Evolutionary conservation across 2,797 vertebrate species (phyloP).

Genomic region (Sylvia borin): DNA sequence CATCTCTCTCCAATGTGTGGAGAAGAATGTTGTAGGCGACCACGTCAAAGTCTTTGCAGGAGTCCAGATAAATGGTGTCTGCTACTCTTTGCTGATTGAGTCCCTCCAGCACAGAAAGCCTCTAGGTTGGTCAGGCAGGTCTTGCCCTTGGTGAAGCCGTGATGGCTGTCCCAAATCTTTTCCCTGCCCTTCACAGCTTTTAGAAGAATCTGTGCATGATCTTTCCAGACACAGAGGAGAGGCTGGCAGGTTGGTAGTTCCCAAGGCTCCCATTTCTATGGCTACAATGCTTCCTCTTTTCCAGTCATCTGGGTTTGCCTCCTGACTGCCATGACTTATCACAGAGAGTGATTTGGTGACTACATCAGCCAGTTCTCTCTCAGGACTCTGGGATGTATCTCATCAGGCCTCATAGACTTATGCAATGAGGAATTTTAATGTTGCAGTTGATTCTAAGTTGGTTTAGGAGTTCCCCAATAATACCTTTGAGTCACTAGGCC

Average conservation of each 20-base stretch:
- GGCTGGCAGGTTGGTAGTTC: neutral
- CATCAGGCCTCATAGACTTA: no score
- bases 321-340: neutral
- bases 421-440: neutral
- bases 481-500: neutral
- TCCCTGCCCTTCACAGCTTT: neutral
- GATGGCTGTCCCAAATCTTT: neutral
- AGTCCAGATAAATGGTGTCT: fast-evolving
- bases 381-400: neutral
- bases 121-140: fast-evolving
- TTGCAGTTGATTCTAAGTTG: neutral
- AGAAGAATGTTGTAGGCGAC: neutral
- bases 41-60: neutral
- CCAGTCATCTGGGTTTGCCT: neutral
- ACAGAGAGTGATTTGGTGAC: neutral
- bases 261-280: neutral
- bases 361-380: neutral
- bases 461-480: neutral
- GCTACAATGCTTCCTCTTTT: neutral
- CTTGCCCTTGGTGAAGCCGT: neutral
- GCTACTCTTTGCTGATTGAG: no score
- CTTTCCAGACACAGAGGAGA: neutral
- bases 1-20: neutral
- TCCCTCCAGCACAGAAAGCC: neutral
- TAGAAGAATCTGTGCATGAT: neutral